Evolutionary conservation across 1,140 invertebrate genomes (phyloP).

Genomic region (Melipona quadrifasciata): DNA sequence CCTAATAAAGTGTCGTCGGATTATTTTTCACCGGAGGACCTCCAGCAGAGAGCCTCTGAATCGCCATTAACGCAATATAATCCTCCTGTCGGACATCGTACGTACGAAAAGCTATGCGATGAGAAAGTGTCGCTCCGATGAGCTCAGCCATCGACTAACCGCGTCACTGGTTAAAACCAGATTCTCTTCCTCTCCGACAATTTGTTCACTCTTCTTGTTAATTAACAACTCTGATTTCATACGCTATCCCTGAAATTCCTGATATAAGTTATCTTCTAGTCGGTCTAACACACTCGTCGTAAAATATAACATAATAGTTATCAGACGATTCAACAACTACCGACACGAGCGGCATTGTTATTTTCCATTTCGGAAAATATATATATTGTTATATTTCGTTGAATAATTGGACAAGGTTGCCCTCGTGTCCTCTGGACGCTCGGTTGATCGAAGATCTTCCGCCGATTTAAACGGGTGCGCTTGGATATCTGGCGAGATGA

Average conservation of each 20-base stretch:
- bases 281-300: too few species aligned
- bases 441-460: not conserved
- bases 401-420: not conserved
- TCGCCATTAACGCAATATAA: conserved; percentile 49
- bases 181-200: too few species aligned
- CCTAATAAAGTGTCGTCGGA: conserved; percentile 45
- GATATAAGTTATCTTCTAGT: too few species aligned
- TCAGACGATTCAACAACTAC: too few species aligned
- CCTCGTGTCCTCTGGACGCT: not conserved
- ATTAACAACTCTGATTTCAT: too few species aligned
- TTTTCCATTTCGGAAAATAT: too few species aligned
- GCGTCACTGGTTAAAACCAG: too few species aligned
- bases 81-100: conserved; percentile 22
- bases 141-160: not conserved
- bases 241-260: too few species aligned
- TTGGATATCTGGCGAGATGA: not conserved
- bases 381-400: not conserved
- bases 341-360: too few species aligned
- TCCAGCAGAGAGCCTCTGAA: not conserved
- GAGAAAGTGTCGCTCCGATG: conserved; percentile 1
- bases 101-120: not conserved
- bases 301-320: too few species aligned
- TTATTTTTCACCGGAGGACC: conserved; percentile 42
- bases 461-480: not conserved
- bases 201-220: too few species aligned